Evolutionary conservation across 2,113 vertebrate genomes (phyloP).

Genomic region (Macquaria australasica): DNA sequence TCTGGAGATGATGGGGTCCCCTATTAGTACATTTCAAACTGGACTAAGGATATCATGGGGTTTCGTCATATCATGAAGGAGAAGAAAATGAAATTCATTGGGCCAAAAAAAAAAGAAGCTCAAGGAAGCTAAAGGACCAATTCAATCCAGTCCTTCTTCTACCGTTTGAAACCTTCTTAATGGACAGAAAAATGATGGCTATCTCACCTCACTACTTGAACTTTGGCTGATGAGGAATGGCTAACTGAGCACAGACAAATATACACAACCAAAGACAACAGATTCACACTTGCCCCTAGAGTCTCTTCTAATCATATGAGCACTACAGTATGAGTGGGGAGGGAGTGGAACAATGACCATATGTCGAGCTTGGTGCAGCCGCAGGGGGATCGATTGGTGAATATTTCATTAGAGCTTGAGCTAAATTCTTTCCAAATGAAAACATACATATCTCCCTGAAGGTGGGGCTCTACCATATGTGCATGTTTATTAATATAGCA

Average conservation of each 20-base stretch:
- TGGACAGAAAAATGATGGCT: constrained; percentile 46
- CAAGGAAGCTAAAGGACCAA: constrained; percentile 44
- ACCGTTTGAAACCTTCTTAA: constrained; percentile 50
- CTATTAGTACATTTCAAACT: constrained; percentile 40
- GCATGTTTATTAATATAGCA: constrained; percentile 76
- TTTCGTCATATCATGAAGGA: constrained; percentile 28
- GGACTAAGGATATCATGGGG: constrained; percentile 13
- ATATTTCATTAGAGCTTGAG: constrained; percentile 76
- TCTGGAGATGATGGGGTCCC: constrained; percentile 40
- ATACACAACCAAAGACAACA: constrained; percentile 40
- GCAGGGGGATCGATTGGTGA: constrained; percentile 67
- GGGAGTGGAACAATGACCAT: constrained; percentile 78
- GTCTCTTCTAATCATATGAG: constrained; percentile 37
- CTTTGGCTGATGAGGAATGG: constrained; percentile 53
- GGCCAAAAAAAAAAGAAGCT: constrained; percentile 17
- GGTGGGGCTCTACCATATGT: constrained; percentile 73
- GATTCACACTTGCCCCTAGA: constrained; percentile 34
- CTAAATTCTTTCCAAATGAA: constrained; percentile 79
- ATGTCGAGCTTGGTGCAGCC: constrained; percentile 70
- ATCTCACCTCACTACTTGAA: too few relatives aligned
- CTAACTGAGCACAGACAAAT: constrained; percentile 44
- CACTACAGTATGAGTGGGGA: constrained; percentile 33
- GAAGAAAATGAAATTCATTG: constrained; percentile 40
- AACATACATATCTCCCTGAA: constrained; percentile 76
- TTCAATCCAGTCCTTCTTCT: constrained; percentile 35